A percentile compares a stretch with the other conserved stretches of the same genome.
These are phyloP conservation scores for Leptobrachium leishanense DNA, from an alignment of 2,113 vertebrate genomes.

Conservation along the genomic window DNA sequence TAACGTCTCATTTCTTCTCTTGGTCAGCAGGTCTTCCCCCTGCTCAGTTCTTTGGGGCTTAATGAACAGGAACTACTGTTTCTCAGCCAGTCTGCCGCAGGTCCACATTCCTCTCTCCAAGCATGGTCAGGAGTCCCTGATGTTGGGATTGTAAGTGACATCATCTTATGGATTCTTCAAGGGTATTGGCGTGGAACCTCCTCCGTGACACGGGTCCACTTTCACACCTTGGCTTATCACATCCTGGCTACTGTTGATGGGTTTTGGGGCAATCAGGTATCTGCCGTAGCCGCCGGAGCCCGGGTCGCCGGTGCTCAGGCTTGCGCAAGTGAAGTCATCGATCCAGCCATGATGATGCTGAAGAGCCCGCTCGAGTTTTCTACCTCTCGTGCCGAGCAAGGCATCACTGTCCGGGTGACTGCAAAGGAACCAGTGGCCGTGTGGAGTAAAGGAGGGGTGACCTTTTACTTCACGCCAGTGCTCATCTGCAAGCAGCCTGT, in stretches of 20 bases:
- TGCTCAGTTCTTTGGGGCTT: slow-evolving; percentile 91
- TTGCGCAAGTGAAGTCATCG: slow-evolving; percentile 76
- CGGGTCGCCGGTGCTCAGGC: slow-evolving; percentile 87
- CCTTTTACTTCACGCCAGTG: slow-evolving; percentile 88
- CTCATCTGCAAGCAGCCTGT: slow-evolving; percentile 87
- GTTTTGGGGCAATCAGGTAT: slow-evolving; percentile 88
- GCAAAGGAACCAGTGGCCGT: slow-evolving; percentile 75
- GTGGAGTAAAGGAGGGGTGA: slow-evolving; percentile 81
- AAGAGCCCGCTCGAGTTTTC: slow-evolving; percentile 79
- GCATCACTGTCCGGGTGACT: slow-evolving; percentile 69
- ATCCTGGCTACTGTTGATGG: slow-evolving; percentile 87
- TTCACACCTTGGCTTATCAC: slow-evolving; percentile 94
- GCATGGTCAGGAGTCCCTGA: slow-evolving; percentile 85
- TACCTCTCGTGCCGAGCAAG: slow-evolving; percentile 70
- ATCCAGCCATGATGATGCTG: slow-evolving; percentile 75
- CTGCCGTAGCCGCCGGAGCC: slow-evolving; percentile 85
- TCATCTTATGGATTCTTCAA: slow-evolving; percentile 91
- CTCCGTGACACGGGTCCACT: slow-evolving; percentile 88
- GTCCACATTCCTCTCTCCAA: slow-evolving; percentile 77
- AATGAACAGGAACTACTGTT: slow-evolving; percentile 98
- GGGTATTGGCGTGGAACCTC: slow-evolving; percentile 74
- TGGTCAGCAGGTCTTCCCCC: slow-evolving; percentile 94
- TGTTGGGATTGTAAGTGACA: slow-evolving; percentile 87
- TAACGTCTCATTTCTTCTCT: slow-evolving; percentile 54
- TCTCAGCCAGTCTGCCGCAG: slow-evolving; percentile 81